A percentile compares a stretch with the other conserved stretches of the same genome.
These are phyloP conservation scores for Sapayoa aenigma DNA, from an alignment of 2,113 vertebrate genomes.

Conservation along the genomic window DNA sequence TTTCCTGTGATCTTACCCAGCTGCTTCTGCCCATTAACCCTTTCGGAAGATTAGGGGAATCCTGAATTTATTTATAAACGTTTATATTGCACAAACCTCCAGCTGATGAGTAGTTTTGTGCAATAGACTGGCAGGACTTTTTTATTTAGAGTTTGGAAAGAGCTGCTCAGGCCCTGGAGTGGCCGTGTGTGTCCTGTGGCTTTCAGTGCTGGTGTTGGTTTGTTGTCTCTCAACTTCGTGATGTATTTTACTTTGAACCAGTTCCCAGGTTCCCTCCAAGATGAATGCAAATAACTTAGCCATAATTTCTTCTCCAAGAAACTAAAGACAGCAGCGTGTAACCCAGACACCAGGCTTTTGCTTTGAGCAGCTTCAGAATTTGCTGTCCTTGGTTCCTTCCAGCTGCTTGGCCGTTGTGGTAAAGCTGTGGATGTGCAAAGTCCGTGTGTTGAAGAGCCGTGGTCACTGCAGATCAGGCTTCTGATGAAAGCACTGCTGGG, in stretches of 20 bases:
- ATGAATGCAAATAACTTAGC: not conserved
- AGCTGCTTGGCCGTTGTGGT: not conserved
- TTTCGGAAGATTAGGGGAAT: not conserved
- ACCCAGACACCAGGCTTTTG: not conserved
- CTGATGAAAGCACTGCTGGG: not conserved
- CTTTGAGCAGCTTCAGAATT: not conserved
- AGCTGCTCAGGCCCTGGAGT: not conserved
- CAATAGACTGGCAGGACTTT: not conserved
- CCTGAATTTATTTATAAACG: not conserved
- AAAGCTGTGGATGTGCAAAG: not conserved
- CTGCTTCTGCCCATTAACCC: not conserved
- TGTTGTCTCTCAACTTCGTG: not conserved
- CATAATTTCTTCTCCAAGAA: not conserved
- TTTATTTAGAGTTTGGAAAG: not conserved
- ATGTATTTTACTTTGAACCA: not conserved
- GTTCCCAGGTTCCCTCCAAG: not conserved
- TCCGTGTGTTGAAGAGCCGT: not conserved
- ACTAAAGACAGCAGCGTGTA: not conserved
- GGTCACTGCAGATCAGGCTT: not conserved
- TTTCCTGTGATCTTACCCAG: not conserved
- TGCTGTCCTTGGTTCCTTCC: not conserved
- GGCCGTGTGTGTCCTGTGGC: not conserved
- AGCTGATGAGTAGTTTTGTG: not conserved
- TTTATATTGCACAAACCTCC: not conserved
- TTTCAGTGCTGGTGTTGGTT: not conserved